Base-by-base conservation (phyloP, 2,888 invertebrate genomes). In the Lasioglossum vierecki region DNA sequence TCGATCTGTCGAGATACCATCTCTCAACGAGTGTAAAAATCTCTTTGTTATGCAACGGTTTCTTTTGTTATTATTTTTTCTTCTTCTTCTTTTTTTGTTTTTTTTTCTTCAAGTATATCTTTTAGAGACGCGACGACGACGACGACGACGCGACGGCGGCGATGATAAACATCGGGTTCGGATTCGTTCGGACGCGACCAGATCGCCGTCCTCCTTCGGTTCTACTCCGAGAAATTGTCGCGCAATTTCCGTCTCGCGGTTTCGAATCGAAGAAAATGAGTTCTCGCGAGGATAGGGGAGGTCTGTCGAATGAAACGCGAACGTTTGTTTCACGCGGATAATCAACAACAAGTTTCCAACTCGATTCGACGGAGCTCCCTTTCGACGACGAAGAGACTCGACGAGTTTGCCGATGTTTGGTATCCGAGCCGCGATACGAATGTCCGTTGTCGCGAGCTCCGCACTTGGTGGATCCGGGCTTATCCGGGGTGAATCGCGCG, bases 41-140 rank as follows among this genome's bases (percentile, higher is more conserved):
- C 49, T 79, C 66, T 83, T 57, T 90, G 76, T 91, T 87, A 86
- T 91, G 90, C 89, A 93, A 92, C 90, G 91, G 26, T 63, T 63
- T 63, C 26, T 60, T 60, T 60, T 11, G 11, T 60, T 1, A 0
- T 60, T n/a, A n/a, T 6, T 0, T 60, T 13, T 9, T 57, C 4
- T 18, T 63, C 6, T 13, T 68, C 26, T 49, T 22, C 0, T 18
- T 6, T n/a, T n/a, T n/a, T 9, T 30, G 30, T 30, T 30, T n/a
- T n/a, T 3, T 18, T 18, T 30, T 22, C 35, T 35, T 53, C 18
- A 26, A 35, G 30, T 63, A 74, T 22, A 63, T 57, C 41, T 88
- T 87, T 86, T 86, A 85, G 88, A 89, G 89, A 92, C 88, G 92
- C 90, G 89, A 60, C 60, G 26, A 11, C 60, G n/a, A 30, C 68